Evolutionary conservation across 1,140 invertebrate genomes (phyloP), one percentile per base, ranked within the genome.

Genomic region (Solen grandis): DNA sequence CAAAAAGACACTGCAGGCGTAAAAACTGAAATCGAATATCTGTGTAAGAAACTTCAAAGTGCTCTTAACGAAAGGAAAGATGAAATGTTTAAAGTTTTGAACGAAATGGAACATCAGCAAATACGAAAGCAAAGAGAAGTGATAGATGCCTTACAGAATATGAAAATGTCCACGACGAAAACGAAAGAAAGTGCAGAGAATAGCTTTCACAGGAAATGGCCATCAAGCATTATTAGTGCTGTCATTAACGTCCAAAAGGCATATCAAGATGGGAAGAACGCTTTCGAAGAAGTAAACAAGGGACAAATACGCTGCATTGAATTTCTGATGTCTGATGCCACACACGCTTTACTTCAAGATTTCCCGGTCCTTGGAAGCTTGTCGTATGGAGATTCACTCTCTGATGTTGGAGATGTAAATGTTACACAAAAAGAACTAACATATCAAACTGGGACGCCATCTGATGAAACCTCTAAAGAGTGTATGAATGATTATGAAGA

Each of bases 51-150:
- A 35, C 25, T 66, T 16, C 63, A 66, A 5, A n/a, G 27, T 19
- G 35, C 38, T 1, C 33, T 66, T 66, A 35, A 66, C 16, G 63
- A 35, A 1, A 66, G 35, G 63, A 66, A 66, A 66, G 14, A 16
- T 19, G 35, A 14, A 19, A 10, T 66, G 27, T 16, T 66, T n/a
- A 25, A 31, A 38, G 25, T 35, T 27, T 8, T 38, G 16, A 38
- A 66, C 38, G 35, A 66, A 8, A 35, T 33, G 35, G n/a, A 27
- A 19, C 10, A 4, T 2, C 10, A 31, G 35, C 16, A 35, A 16
- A 38, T 27, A 5, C 27, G 38, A 38, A n/a, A 66, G 5, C 63
- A 33, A 2, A 33, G n/a, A 35, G n/a, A 66, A n/a, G 63, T 35
- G 19, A 5, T 66, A n/a, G 35, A n/a, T 35, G n/a, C 35, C 25